phyloP scores from a whole-genome alignment of 2,113 vertebrate species.

The Alosa alosa region DNA sequence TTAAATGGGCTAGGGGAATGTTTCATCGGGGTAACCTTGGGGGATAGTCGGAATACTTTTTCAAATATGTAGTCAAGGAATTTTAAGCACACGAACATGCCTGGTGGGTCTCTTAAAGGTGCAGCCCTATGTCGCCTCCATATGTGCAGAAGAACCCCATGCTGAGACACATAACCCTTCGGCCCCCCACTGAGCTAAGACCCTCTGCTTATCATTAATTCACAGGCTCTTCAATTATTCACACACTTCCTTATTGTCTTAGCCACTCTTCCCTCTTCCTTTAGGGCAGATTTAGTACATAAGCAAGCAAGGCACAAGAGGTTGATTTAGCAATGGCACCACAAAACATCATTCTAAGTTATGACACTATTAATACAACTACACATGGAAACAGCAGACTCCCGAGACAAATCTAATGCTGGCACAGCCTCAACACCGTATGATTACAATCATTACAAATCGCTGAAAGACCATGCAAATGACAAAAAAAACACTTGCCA shows the following conservation, averaged over 20 bases:
- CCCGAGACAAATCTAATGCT: background rate
- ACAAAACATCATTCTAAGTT: background rate
- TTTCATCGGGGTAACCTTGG: background rate
- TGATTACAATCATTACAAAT: background rate
- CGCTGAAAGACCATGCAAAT: too few species aligned
- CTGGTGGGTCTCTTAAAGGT: background rate
- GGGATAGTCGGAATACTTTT: background rate
- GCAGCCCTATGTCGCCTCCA: background rate
- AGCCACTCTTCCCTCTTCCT: constrained; percentile 22
- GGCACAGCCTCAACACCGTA: background rate
- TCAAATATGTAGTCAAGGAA: background rate
- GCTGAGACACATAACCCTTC: constrained; percentile 1
- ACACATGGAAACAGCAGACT: background rate
- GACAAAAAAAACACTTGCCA: background rate
- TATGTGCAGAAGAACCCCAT: background rate
- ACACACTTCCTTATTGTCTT: constrained; percentile 42
- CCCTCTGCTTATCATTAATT: constrained; percentile 46
- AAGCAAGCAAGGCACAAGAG: background rate
- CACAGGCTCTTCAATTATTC: constrained; percentile 48
- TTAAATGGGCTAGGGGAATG: background rate
- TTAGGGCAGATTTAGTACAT: background rate
- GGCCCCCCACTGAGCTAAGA: constrained; percentile 5
- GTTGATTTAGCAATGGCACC: background rate
- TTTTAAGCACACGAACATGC: background rate
- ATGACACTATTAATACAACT: background rate